Evolutionary conservation across 1,140 invertebrate species (phyloP).

Genomic region (Elymnias hypermnestra): DNA sequence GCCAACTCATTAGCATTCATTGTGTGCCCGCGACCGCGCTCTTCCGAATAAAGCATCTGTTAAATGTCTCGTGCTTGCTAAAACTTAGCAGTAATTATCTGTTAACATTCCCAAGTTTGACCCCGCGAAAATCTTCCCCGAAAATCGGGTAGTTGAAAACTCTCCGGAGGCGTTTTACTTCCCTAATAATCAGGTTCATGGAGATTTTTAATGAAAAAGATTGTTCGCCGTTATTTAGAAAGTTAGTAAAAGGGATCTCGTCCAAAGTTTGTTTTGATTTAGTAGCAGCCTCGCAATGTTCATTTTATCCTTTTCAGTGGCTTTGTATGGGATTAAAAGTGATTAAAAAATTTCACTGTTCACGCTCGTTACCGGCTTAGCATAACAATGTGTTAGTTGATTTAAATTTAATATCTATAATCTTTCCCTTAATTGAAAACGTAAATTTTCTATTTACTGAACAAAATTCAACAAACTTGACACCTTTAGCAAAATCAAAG

Average conservation of each 20-base stretch:
- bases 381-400: not conserved
- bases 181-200: constrained; percentile 70
- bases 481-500: too few relatives aligned
- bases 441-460: not conserved
- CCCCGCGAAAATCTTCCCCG: constrained; percentile 61
- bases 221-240: constrained; percentile 70
- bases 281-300: constrained; percentile 50
- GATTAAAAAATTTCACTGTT: constrained; percentile 42
- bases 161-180: constrained; percentile 64
- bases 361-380: not conserved
- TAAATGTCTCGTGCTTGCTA: constrained; percentile 73
- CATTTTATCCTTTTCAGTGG: constrained; percentile 60
- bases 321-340: constrained; percentile 59
- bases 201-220: constrained; percentile 74
- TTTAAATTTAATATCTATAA: not conserved
- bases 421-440: too few relatives aligned
- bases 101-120: constrained; percentile 74
- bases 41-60: constrained; percentile 72
- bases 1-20: constrained; percentile 67
- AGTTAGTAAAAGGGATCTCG: constrained; percentile 67
- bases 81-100: constrained; percentile 74
- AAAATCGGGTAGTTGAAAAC: constrained; percentile 49
- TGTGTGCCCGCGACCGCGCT: constrained; percentile 59
- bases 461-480: too few relatives aligned
- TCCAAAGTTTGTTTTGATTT: constrained; percentile 70